Percentiles rank a stretch among this genome's conserved stretches.
Evolutionary conservation across 2,113 vertebrate species (phyloP).

Genomic region (Brachyhypopomus gauderio): DNA sequence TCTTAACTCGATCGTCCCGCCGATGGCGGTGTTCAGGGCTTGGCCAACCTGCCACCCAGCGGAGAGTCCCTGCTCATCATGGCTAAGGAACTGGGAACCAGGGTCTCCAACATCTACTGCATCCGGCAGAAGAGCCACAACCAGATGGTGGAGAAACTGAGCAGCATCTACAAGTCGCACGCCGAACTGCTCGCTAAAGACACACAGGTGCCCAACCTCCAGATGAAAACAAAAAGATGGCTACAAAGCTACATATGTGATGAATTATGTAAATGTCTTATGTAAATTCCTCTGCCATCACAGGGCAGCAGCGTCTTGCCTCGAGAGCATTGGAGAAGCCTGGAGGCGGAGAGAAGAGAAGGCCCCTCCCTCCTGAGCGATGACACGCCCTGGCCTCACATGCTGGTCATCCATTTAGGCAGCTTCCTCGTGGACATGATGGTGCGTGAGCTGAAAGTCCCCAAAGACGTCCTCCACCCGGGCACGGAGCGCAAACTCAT

Average conservation of each 20-base stretch:
- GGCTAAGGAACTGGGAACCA: conserved; percentile 77
- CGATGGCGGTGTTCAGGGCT: conserved; percentile 66
- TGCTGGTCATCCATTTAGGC: conserved; percentile 80
- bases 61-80: conserved; percentile 80
- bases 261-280: neutral
- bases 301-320: conserved; percentile 76
- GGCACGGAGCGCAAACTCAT: conserved; percentile 67
- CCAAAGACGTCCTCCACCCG: conserved; percentile 69
- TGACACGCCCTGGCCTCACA: conserved; percentile 76
- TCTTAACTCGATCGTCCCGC: conserved; percentile 10
- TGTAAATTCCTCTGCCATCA: neutral
- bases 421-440: conserved; percentile 85
- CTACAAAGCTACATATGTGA: no score
- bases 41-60: conserved; percentile 77
- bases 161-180: conserved; percentile 76
- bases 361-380: conserved; percentile 70
- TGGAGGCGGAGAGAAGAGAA: conserved; percentile 70
- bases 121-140: conserved; percentile 73
- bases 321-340: conserved; percentile 80
- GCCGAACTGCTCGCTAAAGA: conserved; percentile 82
- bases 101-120: conserved; percentile 74
- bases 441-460: conserved; percentile 81
- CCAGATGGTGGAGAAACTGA: conserved; percentile 72
- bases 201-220: conserved; percentile 70
- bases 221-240: no score